A percentile compares a stretch with the other conserved stretches of the same genome.
These are phyloP conservation scores for Glyptemys insculpta DNA, from an alignment of 2,797 vertebrate genomes.

Conservation along the genomic window DNA sequence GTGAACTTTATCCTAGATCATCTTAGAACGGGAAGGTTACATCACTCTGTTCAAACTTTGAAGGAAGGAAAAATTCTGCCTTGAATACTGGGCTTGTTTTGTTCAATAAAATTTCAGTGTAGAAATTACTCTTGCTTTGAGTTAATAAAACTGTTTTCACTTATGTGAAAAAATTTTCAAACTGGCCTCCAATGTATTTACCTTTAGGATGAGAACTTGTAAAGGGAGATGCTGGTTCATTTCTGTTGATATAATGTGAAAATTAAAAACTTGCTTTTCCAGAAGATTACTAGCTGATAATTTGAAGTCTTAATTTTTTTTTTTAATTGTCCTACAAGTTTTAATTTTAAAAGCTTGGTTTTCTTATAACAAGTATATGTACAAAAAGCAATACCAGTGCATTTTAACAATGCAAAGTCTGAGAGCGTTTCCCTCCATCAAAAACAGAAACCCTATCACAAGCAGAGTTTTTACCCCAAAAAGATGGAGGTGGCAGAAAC, in stretches of 20 bases:
- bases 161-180: not conserved
- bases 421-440: too few species aligned
- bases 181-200: not conserved
- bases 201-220: not conserved
- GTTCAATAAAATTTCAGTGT: not conserved
- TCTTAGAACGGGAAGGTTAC: too few species aligned
- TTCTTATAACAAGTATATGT: not conserved
- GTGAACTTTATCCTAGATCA: too few species aligned
- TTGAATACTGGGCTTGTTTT: not conserved
- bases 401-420: too few species aligned
- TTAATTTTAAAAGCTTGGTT: not conserved
- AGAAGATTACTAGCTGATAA: not conserved
- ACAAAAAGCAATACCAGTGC: too few species aligned
- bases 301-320: not conserved
- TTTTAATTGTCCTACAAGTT: not conserved
- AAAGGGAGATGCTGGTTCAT: not conserved
- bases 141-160: conserved; percentile 11
- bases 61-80: too few species aligned
- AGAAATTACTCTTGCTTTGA: not conserved
- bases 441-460: too few species aligned
- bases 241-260: not conserved
- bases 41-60: too few species aligned
- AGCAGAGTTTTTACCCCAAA: too few species aligned
- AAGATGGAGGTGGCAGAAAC: too few species aligned
- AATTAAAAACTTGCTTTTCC: not conserved